phyloP scores from a whole-genome alignment of 2,797 vertebrate species.

The Sparus aurata region DNA sequence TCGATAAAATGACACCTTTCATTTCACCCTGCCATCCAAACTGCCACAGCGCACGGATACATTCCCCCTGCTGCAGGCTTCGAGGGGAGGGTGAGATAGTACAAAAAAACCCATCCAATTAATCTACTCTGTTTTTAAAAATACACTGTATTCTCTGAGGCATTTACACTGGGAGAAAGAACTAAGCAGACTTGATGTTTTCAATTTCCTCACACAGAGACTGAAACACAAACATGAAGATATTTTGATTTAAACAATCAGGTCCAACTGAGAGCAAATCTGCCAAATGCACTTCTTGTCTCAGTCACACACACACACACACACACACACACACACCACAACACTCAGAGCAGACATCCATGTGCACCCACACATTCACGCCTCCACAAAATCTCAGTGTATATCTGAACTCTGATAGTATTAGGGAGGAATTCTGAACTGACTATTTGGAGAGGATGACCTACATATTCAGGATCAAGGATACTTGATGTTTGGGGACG shows the following conservation, averaged over 20 bases:
- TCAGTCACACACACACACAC: conserved; percentile 14
- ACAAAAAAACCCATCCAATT: conserved; percentile 17
- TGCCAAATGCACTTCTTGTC: conserved; percentile 11
- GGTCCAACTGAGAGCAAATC: conserved; percentile 10
- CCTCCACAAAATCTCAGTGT: background rate
- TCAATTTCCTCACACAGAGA: conserved; percentile 12
- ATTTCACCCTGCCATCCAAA: conserved; percentile 35
- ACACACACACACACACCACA: background rate
- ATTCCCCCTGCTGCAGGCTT: conserved; percentile 1
- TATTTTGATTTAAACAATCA: conserved; percentile 15
- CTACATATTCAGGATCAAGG: too few species aligned
- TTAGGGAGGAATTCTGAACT: background rate
- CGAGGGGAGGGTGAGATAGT: conserved; percentile 4
- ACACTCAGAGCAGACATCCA: background rate
- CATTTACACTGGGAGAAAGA: background rate
- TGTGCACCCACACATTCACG: conserved; percentile 19
- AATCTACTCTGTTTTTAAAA: conserved; percentile 24
- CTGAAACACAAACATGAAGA: background rate
- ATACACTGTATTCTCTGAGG: conserved; percentile 10
- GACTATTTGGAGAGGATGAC: background rate
- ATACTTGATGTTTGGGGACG: too few species aligned
- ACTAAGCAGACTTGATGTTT: conserved; percentile 3
- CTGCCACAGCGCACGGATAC: background rate
- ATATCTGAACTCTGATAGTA: background rate
- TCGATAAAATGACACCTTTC: conserved; percentile 38